A percentile compares a stretch with the other conserved stretches of the same genome.
These are phyloP conservation scores for Apotomis turbidana DNA, from an alignment of 2,888 invertebrate genomes.

Conservation along the genomic window DNA sequence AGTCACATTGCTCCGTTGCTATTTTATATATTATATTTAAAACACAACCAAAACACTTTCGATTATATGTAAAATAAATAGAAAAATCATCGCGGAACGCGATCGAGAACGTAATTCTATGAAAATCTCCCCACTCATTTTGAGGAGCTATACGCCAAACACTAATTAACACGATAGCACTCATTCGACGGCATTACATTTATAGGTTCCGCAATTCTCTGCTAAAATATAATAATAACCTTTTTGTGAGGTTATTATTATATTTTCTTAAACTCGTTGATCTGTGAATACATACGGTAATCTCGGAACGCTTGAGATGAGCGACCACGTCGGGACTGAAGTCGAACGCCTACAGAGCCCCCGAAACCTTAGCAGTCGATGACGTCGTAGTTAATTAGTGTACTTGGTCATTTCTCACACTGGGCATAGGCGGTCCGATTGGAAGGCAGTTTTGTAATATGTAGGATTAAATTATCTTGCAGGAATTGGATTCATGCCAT, in stretches of 20 bases:
- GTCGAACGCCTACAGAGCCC: neutral
- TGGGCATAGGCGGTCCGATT: neutral
- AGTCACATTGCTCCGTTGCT: no score
- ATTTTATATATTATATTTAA: no score
- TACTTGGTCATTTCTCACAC: slow-evolving; percentile 9
- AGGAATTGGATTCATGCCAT: no score
- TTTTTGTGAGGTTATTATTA: no score
- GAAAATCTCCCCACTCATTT: slow-evolving; percentile 31
- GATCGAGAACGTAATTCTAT: no score
- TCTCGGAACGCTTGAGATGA: neutral
- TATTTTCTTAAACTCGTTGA: neutral
- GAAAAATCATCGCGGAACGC: no score
- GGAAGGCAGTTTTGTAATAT: no score
- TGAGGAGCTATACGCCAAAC: slow-evolving; percentile 40
- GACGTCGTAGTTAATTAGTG: slow-evolving; percentile 22
- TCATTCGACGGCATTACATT: neutral
- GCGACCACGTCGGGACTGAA: slow-evolving; percentile 2
- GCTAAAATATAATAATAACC: no score
- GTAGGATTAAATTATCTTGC: no score
- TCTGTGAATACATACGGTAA: neutral
- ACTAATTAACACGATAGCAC: slow-evolving; percentile 40
- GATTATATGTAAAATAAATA: no score
- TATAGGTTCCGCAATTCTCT: neutral
- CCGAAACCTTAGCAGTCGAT: slow-evolving; percentile 28
- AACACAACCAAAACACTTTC: no score